Evolutionary conservation across 2,797 vertebrate genomes (phyloP), one percentile per base, ranked within the genome.

Genomic region (Centroberyx gerrardi): DNA sequence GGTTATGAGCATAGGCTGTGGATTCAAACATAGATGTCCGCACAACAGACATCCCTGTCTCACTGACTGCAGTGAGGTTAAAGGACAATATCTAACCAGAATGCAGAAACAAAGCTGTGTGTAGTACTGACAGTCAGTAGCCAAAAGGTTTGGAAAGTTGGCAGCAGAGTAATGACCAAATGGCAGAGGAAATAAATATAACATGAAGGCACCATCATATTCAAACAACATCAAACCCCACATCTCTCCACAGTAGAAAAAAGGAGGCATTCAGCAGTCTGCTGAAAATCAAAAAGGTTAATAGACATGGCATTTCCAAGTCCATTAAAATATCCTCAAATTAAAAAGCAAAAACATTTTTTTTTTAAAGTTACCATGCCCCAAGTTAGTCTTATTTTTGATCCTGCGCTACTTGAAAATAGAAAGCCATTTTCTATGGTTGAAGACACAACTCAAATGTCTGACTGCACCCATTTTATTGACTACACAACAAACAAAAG

Each of bases 381-480:
- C 31, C 17, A 2, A 4, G 5, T 49, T 44, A 56, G 22, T 55
- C 46, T 68, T 33, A 63, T 53, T 27, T 48, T 31, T 18, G 44
- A 33, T n/a, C 8, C 5, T 8, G 6, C 3, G 10, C 1, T 3
- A 29, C 28, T 22, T 69, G 9, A 36, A 42, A 49, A 55, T 14
- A 46, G 29, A 66, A 72, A 68, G 55, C 17, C 55, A 22, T 22
- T 51, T 63, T 59, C 42, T 29, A 8, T 36, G 28, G 49, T 56
- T 58, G 61, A 76, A 59, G 68, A 54, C 12, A 60, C 42, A 77
- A 17, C 31, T 66, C 10, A 64, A 83, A 48, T 17, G 3, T 59
- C 9, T 88, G 80, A 89, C 68, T 76, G 65, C 53, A 55, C 4
- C 33, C 1, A 8, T 83, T 84, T 71, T 63, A 68, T 76, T 52